Conservation (phyloP, 1,140 invertebrate species). For the Bombus confusus region DNA sequence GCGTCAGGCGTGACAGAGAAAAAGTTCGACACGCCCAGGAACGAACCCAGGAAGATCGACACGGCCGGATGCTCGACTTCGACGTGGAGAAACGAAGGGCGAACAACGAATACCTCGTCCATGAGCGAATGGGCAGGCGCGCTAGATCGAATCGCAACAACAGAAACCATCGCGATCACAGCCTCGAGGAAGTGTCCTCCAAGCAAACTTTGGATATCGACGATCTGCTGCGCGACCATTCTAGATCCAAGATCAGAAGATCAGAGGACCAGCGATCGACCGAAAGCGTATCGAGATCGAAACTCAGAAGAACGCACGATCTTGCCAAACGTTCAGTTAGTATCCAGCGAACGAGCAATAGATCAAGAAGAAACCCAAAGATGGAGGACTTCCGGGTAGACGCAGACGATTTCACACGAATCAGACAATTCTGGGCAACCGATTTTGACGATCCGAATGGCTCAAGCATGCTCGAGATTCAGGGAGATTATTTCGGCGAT, state of each 20-base stretch:
- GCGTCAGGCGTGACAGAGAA: conserved; percentile 71
- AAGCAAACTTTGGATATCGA: conserved; percentile 39
- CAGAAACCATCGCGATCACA: conserved; percentile 56
- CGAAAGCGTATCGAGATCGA: conserved; percentile 26
- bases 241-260: conserved; percentile 38
- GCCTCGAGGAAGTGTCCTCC: conserved; percentile 49
- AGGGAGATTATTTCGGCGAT: conserved; percentile 77
- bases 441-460: conserved; percentile 68
- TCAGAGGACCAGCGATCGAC: conserved; percentile 26
- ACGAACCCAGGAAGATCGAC: conserved; percentile 69
- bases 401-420: conserved; percentile 65
- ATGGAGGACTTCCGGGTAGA: conserved; percentile 74
- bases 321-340: neutral
- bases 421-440: conserved; percentile 64
- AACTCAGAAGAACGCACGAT: conserved; percentile 28
- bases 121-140: conserved; percentile 70
- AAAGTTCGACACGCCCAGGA: conserved; percentile 78
- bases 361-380: conserved; percentile 57
- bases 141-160: conserved; percentile 67
- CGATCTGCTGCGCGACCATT: conserved; percentile 31
- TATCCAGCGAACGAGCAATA: conserved; percentile 16
- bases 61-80: conserved; percentile 73
- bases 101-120: conserved; percentile 77
- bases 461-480: conserved; percentile 68
- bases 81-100: conserved; percentile 76